Base-by-base conservation (phyloP, 2,797 vertebrate species). In the Merluccius polli region DNA sequence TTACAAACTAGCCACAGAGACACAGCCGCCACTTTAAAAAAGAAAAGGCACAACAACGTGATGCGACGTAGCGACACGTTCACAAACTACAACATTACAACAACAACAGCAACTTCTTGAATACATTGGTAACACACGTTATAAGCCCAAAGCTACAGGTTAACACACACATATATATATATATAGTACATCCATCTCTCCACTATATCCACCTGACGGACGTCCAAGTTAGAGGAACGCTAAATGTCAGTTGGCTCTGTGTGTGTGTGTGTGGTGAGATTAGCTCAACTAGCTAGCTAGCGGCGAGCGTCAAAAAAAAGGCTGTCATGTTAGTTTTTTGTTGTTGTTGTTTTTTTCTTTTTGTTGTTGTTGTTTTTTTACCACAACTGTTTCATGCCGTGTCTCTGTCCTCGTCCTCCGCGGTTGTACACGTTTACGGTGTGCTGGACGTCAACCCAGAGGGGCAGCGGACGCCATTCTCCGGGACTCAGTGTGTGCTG, bases 351-450 rank as follows among this genome's bases (percentile, higher is more conserved):
- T 3, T 35, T 71, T 77, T 65, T 80, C 63, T 75, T 59, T 75
- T 48, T 75, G 65, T 78, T 9, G 77, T 67, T 38, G 29, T 73
- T 15, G n/a, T 59, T 70, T 77, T 30, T 80, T 86, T 52, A 89
- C 89, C 89, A 72, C 74, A 16, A 1, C 38, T 29, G 36, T 52
- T 72, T 86, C 82, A 86, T 21, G 88, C 83, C 88, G 88, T 84
- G 16, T 38, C 77, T 65, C 38, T 74, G 70, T 15, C 77, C 77
- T 29, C 73, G 67, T 72, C 65, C 70, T 38, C 67, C 3, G 0
- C 41, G 4, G 30, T 12, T 24, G 21, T 0, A 35, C 35, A 38
- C 70, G 21, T 44, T 0, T 27, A n/a, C n/a, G n/a, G n/a, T n/a
- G n/a, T n/a, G n/a, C 41, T 73, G 59, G 18, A 30, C 1, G 27